Evolutionary conservation across 1,140 invertebrate species (phyloP).

Genomic region (Calycopis cecrops): DNA sequence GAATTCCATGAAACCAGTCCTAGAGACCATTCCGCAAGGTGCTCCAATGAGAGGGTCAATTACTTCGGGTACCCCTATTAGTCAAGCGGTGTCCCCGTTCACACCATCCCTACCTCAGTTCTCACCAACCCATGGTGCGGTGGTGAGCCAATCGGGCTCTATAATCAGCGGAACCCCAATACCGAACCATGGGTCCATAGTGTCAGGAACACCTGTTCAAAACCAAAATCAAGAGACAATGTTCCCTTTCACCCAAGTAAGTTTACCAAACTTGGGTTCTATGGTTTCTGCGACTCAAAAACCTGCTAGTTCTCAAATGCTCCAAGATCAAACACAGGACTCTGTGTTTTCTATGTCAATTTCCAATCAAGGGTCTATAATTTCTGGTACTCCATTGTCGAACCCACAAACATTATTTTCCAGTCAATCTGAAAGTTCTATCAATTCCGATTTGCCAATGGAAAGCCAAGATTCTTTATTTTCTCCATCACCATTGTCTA

Average conservation of each 20-base stretch:
- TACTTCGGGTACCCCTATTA: slow-evolving; percentile 31
- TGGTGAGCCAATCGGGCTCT: slow-evolving; percentile 17
- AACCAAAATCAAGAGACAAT: slow-evolving; percentile 11
- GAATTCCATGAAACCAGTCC: slow-evolving; percentile 45
- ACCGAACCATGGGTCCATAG: slow-evolving; percentile 16
- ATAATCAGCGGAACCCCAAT: slow-evolving; percentile 21
- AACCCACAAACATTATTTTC: background rate
- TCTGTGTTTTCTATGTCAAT: slow-evolving; percentile 3
- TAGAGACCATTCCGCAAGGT: slow-evolving; percentile 59
- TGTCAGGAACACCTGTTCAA: slow-evolving; percentile 4
- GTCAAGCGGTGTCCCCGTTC: slow-evolving; percentile 34
- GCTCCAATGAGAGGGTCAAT: slow-evolving; percentile 45
- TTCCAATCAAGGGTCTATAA: slow-evolving; percentile 9
- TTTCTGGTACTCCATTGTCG: slow-evolving; percentile 6
- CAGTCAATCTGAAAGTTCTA: background rate
- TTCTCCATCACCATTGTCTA: background rate
- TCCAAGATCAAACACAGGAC: background rate
- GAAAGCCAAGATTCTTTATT: background rate
- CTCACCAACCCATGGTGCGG: slow-evolving; percentile 33
- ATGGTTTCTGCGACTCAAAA: slow-evolving; percentile 15
- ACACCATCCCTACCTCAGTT: slow-evolving; percentile 38
- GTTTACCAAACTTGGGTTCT: slow-evolving; percentile 10
- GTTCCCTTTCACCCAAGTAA: slow-evolving; percentile 9
- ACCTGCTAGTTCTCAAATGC: background rate
- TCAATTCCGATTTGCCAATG: background rate